Evolutionary conservation across 2,888 invertebrate genomes (phyloP), one percentile per base, ranked within the genome.

Genomic region (Oscheius sp.): DNA sequence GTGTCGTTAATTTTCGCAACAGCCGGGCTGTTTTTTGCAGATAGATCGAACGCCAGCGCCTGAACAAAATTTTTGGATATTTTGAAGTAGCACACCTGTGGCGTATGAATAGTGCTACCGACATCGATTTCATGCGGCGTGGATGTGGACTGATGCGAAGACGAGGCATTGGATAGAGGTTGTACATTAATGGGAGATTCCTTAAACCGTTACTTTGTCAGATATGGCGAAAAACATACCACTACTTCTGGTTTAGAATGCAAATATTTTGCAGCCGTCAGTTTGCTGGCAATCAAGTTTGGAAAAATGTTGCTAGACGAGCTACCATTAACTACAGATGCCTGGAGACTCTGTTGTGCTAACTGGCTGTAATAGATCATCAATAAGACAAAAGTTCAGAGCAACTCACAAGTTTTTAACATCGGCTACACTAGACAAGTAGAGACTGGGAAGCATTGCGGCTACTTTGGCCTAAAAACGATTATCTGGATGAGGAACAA

Each of bases 391-490:
- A 53, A 21, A 53, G 21, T 21, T 21, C 21, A 21, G 21, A 21
- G 21, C 21, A 60, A 50, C 58, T 57, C 53, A 70, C 68, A 74
- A 47, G n/a, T 21, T n/a, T 37, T 73, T 63, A 10, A 74, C 74
- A 58, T 72, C 50, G 13, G 63, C 42, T 50, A 63, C 48, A 63
- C 48, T 50, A 21, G 72, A 47, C 10, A 72, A 60, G 9, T 47
- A 59, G n/a, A 75, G 58, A 53, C 59, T 51, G 35, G 75, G 78
- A 53, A 79, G 58, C 78, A 78, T 78, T 9, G 77, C 77, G 7
- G 77, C 78, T 51, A 78, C 60, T 47, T 78, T 78, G 1, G 74
- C 71, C 78, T 78, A 62, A 68, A 77, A 73, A 47, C 21, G 32
- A 58, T n/a, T 9, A 5, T 42, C 7, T 42, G 3, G 7, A 42